Conservation (phyloP, 2,888 invertebrate genomes). For the Drosophila maculinotata region DNA sequence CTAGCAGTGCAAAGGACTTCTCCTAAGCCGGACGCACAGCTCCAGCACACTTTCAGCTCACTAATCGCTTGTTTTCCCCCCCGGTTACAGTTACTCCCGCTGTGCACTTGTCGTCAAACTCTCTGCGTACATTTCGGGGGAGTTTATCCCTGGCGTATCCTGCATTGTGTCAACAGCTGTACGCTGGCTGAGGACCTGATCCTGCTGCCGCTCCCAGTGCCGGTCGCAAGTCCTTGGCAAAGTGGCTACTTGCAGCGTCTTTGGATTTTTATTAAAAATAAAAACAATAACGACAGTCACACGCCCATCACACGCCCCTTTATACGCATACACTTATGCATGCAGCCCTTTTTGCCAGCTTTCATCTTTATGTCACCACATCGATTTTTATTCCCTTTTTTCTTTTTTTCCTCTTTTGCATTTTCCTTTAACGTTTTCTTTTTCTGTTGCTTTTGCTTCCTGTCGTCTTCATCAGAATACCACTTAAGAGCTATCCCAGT, state of each 20-base stretch:
- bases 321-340: constrained; percentile 2
- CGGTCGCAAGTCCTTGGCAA: constrained; percentile 22
- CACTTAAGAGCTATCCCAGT: constrained; percentile 49
- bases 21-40: constrained; percentile 1
- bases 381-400: constrained; percentile 61
- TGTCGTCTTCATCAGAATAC: constrained; percentile 63
- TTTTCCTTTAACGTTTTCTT: constrained; percentile 26
- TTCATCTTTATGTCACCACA: constrained; percentile 74
- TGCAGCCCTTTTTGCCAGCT: constrained; percentile 60
- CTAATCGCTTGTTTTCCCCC: constrained; percentile 36
- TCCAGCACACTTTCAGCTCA: background rate
- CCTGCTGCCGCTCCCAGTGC: background rate
- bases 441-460: constrained; percentile 15
- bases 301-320: constrained; percentile 33
- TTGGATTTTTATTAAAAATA: constrained; percentile 58
- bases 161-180: constrained; percentile 44
- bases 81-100: background rate
- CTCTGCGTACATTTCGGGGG: background rate
- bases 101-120: constrained; percentile 15
- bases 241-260: constrained; percentile 33
- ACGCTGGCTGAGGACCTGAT: constrained; percentile 5
- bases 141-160: constrained; percentile 21
- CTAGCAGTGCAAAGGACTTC: background rate
- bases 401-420: constrained; percentile 9
- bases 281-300: constrained; percentile 64